phyloP scores from a whole-genome alignment of 1,140 invertebrate species.

The Drosophila nasuta region DNA sequence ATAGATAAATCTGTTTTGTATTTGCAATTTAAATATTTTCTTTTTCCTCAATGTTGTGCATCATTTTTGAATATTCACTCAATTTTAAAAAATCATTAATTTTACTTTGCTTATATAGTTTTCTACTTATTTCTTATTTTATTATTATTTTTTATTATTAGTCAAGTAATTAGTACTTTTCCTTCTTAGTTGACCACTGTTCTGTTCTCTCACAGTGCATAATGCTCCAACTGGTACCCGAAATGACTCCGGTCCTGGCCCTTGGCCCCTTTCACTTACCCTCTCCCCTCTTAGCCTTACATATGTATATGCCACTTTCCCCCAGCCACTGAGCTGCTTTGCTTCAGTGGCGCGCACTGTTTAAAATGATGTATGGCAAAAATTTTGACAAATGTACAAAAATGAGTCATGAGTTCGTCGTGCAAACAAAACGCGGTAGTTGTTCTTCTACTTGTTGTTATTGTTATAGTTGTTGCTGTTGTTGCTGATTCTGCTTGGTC shows the following conservation, averaged over 20 bases:
- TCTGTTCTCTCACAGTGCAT: conserved; percentile 12
- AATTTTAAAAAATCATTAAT: no score
- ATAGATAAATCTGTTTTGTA: no score
- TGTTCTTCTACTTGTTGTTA: conserved; percentile 38
- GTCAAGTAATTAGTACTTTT: background rate
- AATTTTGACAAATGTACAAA: conserved; percentile 84
- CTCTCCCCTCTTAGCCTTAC: background rate
- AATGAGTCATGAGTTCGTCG: conserved; percentile 82
- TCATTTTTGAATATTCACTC: no score
- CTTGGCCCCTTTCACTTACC: conserved; percentile 22
- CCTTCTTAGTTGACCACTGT: conserved; percentile 14
- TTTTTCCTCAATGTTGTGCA: no score
- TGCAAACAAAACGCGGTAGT: conserved; percentile 69
- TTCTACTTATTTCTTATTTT: no score
- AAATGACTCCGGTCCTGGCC: conserved; percentile 20
- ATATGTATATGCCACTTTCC: conserved; percentile 10
- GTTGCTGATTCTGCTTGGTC: conserved; percentile 41
- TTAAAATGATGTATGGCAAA: conserved; percentile 82
- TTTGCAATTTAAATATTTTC: no score
- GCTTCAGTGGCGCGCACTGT: conserved; percentile 55
- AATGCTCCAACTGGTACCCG: conserved; percentile 40
- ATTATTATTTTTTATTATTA: background rate
- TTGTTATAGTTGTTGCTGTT: conserved; percentile 28
- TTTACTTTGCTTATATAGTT: no score
- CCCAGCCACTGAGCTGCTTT: background rate